Conservation (phyloP, 2,797 vertebrate species). For the Phrynocephalus guinanensis region DNA sequence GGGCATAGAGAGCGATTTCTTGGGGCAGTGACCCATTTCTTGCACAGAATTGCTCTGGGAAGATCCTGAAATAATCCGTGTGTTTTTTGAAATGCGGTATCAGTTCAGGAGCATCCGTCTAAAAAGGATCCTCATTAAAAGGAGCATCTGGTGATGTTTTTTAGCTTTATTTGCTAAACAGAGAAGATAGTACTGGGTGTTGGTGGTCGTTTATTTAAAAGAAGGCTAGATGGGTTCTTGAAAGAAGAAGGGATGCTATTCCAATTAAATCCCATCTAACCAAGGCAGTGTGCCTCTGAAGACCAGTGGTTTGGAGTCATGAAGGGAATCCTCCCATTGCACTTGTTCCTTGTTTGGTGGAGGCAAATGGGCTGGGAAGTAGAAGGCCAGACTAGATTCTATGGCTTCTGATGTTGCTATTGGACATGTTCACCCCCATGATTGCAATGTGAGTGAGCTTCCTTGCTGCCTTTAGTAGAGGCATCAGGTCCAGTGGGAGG, state of each 20-base stretch:
- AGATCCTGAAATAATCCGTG: not conserved
- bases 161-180: not conserved
- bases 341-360: not conserved
- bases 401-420: not conserved
- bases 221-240: not conserved
- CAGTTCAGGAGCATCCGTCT: not conserved
- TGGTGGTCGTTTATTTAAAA: not conserved
- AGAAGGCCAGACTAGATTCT: not conserved
- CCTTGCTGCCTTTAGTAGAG: not conserved
- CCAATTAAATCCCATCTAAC: too few species aligned
- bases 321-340: not conserved
- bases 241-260: not conserved
- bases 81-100: not conserved
- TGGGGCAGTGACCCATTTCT: slow-evolving; percentile 10
- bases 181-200: too few species aligned
- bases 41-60: not conserved
- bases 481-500: not conserved
- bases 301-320: not conserved
- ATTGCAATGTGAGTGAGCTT: not conserved
- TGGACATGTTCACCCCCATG: not conserved
- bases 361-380: not conserved
- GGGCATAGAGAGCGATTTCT: too few species aligned
- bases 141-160: not conserved
- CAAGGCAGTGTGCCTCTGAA: not conserved
- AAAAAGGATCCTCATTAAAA: not conserved